Percentiles rank a stretch among this genome's conserved stretches.
phyloP scores from a whole-genome alignment of 2,888 invertebrate species.

The Oithona nana region DNA sequence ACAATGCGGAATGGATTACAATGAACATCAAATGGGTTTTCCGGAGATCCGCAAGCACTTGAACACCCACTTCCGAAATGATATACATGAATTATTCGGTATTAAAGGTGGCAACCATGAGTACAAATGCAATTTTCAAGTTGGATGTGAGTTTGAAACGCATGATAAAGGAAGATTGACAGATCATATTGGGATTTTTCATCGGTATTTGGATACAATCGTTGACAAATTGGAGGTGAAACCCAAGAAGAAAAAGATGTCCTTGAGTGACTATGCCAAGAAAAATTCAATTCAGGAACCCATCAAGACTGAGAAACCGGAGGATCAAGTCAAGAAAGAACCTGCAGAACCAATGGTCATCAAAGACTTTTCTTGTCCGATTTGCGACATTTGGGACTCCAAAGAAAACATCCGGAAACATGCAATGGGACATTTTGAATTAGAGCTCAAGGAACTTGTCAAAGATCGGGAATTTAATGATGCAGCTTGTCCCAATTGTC shows the following conservation, averaged over 20 bases:
- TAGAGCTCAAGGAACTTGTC: background rate
- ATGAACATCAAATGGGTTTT: background rate
- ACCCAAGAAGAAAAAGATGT: background rate
- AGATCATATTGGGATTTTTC: constrained; percentile 1
- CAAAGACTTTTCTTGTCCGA: background rate
- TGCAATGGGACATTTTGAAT: background rate
- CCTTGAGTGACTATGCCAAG: background rate
- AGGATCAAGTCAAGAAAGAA: background rate
- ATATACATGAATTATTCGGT: background rate
- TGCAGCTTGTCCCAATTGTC: background rate
- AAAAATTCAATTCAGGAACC: background rate
- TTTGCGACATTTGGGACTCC: constrained; percentile 4
- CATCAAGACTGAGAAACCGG: background rate
- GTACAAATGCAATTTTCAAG: too few relatives aligned
- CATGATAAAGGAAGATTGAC: background rate
- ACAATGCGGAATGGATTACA: constrained; percentile 1
- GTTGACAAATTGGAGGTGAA: background rate
- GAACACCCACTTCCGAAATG: constrained; percentile 2
- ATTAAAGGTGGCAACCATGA: background rate
- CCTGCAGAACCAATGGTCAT: background rate
- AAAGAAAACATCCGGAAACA: background rate
- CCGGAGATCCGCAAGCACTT: constrained; percentile 3
- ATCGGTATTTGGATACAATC: constrained; percentile 1
- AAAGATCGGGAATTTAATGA: background rate
- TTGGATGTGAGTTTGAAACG: background rate